Evolutionary conservation across 2,113 vertebrate species (phyloP).

Genomic region (Nicator chloris): DNA sequence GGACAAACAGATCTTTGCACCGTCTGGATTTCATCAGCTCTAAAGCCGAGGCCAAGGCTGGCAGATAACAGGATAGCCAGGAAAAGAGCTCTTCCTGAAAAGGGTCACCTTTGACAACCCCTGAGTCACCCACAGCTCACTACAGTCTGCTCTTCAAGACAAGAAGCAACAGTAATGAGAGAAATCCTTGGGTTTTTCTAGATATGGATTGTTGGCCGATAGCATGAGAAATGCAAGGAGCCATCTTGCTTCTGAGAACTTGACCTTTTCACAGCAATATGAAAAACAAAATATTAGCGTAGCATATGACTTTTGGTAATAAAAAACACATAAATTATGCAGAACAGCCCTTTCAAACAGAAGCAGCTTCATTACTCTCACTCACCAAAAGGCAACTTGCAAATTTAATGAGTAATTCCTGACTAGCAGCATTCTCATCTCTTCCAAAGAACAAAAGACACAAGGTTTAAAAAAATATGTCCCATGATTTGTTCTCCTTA

Average conservation of each 20-base stretch:
- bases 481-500: background rate
- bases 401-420: background rate
- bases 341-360: background rate
- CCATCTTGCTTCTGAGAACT: background rate
- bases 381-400: background rate
- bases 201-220: background rate
- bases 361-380: background rate
- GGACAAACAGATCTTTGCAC: background rate
- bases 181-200: background rate
- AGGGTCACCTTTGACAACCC: background rate
- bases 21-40: background rate
- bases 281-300: background rate
- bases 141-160: background rate
- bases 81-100: background rate
- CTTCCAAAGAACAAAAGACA: background rate
- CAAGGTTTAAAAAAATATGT: background rate
- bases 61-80: background rate
- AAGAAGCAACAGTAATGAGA: background rate
- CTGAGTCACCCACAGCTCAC: fast-evolving
- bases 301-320: background rate
- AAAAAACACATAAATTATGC: background rate
- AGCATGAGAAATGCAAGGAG: background rate
- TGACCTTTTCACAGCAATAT: background rate
- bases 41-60: background rate
- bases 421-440: background rate